Evolutionary conservation across 2,113 vertebrate genomes (phyloP), one percentile per base, ranked within the genome.

Genomic region (Caloenas nicobarica): DNA sequence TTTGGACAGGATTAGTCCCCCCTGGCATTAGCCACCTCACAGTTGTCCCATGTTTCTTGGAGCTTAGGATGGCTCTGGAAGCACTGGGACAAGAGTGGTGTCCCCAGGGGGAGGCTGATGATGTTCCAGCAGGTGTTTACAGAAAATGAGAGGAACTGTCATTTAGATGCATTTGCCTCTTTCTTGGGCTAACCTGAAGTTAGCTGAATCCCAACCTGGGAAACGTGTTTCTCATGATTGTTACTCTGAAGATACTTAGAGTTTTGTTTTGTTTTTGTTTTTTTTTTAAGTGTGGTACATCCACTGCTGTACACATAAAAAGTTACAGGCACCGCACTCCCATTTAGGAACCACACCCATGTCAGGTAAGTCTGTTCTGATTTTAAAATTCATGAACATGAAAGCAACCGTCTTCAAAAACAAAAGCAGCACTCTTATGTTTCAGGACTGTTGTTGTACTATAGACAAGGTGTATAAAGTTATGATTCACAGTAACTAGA

Each of bases 41-140:
- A 10, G 29, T 7, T 76, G 33, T 34, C 16, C 33, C 1, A 0
- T 24, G 33, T 34, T 73, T 12, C 28, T 60, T 1, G 0, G 21
- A 54, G 17, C 4, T 85, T 34, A 23, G n/a, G 46, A 48, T 54
- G 25, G n/a, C 31, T 92, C 74, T 76, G 38, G 38, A 86, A 92
- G 23, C 15, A 38, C 25, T 2, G 0, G 33, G 28, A 13, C 2
- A 9, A 42, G 61, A 34, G 2, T 56, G 7, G 7, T 74, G 18
- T 60, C 62, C 60, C 18, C 22, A 42, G 12, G 15, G 8, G 19
- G 21, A 73, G 33, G 12, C 5, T 12, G 25, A 33, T 69, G 26
- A 17, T 56, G 51, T 28, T 53, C 51, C 51, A 53, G 51, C 26
- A 46, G 11, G 5, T 10, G 2, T 40, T 54, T 46, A 31, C 23